Percentiles rank a stretch among this genome's conserved stretches.
phyloP scores from a whole-genome alignment of 2,888 invertebrate species.

The Sussaba pulchella region DNA sequence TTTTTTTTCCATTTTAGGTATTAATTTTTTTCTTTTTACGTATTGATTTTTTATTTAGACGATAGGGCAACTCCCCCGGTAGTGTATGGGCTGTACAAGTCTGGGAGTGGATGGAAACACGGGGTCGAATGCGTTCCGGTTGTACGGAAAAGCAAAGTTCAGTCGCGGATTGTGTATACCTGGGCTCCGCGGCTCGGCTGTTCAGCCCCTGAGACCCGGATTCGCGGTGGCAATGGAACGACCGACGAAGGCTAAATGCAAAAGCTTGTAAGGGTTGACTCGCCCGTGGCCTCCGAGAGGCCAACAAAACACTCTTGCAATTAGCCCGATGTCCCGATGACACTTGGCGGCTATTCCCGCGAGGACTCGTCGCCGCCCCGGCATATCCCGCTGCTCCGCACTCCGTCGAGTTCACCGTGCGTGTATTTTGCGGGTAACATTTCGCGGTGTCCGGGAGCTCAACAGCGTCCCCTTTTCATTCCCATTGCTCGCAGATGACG shows the following conservation, averaged over 20 bases:
- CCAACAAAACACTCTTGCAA: constrained; percentile 82
- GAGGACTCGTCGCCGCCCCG: constrained; percentile 66
- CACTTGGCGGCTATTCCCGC: constrained; percentile 78
- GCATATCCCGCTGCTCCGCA: constrained; percentile 45
- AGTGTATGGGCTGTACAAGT: background rate
- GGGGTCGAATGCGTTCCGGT: constrained; percentile 58
- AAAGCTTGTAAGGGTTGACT: constrained; percentile 82
- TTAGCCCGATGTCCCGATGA: constrained; percentile 82
- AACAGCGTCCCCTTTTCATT: constrained; percentile 37
- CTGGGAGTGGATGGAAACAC: constrained; percentile 35
- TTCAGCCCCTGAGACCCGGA: constrained; percentile 54
- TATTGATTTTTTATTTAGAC: too few relatives aligned
- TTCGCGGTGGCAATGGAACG: constrained; percentile 67
- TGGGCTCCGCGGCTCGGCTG: constrained; percentile 40
- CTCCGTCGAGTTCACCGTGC: background rate
- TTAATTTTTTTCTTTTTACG: too few relatives aligned
- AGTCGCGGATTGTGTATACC: constrained; percentile 48
- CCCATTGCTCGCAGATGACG: constrained; percentile 1
- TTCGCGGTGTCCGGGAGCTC: constrained; percentile 42
- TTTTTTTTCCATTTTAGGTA: constrained; percentile 6
- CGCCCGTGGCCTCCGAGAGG: constrained; percentile 75
- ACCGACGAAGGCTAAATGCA: constrained; percentile 81
- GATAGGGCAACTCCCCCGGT: too few relatives aligned
- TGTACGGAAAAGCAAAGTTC: constrained; percentile 67
- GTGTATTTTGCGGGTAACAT: constrained; percentile 36